Base-by-base conservation (phyloP, 1,140 invertebrate genomes). In the Pseudomyrmex gracilis region DNA sequence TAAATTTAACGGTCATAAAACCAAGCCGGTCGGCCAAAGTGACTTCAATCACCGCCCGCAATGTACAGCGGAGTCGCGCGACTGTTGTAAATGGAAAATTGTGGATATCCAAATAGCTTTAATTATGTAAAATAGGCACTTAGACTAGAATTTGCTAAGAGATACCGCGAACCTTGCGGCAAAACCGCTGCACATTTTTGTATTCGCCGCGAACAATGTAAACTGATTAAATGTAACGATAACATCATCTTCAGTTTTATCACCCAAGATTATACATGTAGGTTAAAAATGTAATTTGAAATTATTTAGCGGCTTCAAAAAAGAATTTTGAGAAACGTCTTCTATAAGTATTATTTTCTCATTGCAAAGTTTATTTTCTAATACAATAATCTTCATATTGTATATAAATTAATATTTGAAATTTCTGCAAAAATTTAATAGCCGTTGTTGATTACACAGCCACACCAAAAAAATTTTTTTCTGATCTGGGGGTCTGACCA, bases 101-200 rank as follows among this genome's bases (percentile, higher is more conserved):
- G 85, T 67, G 68, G 70, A 85, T 83, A 87, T 83, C 73, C 71
- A 84, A 89, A 82, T 83, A 87, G 66, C 85, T 74, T 84, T 90
- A 90, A 90, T 90, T 89, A 90, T 87, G 89, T 68, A 89, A 90
- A 90, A 82, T 82, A 82, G 73, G 84, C 82, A 87, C 84, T 86
- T 86, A 86, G 80, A 80, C 58, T 77, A 87, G 85, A 34, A 90
- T 89, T 90, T 78, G 82, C 78, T 84, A 77, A 63, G 64, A 84
- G 88, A 90, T 90, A 90, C 61, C 60, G 82, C n/a, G 78, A 82
- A 66, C 83, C 77, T 45, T 47, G 45, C 73, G 84, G 84, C 86
- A 85, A 83, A 68, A 64, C 85, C 78, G 83, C 73, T 83, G 24
- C 58, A 57, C 61, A 57, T 45, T 83, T 88, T 88, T 45, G 83